phyloP scores from a whole-genome alignment of 2,888 invertebrate species.

The Nephrotoma appendiculata region DNA sequence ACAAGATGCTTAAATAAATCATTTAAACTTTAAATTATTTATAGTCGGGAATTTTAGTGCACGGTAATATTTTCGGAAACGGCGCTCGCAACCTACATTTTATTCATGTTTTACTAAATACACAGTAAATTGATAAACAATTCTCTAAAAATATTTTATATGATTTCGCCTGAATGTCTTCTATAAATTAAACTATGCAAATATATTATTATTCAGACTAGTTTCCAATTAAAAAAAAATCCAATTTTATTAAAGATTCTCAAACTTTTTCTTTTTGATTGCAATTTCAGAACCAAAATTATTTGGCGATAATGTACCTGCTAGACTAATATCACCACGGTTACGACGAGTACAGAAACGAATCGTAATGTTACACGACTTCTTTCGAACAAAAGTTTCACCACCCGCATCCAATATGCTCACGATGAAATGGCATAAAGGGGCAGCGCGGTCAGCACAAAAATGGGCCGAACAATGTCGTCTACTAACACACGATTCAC shows the following conservation, averaged over 20 bases:
- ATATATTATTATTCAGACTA: background rate
- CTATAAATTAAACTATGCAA: background rate
- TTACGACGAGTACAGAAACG: conserved; percentile 48
- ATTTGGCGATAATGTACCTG: conserved; percentile 41
- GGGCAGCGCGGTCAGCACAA: conserved; percentile 57
- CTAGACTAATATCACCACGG: conserved; percentile 39
- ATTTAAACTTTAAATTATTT: background rate
- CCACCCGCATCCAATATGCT: conserved; percentile 71
- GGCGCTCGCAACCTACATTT: background rate
- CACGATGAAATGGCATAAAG: conserved; percentile 59
- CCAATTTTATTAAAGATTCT: background rate
- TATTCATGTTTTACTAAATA: background rate
- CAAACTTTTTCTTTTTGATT: conserved; percentile 3
- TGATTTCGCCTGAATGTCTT: background rate
- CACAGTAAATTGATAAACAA: too few relatives aligned
- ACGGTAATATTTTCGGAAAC: too few relatives aligned
- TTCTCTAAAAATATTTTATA: background rate
- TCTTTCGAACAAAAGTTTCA: conserved; percentile 55
- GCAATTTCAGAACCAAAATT: conserved; percentile 37
- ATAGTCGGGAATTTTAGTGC: background rate
- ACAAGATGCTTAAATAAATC: background rate
- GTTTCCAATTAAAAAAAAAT: background rate
- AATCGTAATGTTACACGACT: conserved; percentile 62
- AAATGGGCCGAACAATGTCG: conserved; percentile 57
- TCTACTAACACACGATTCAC: conserved; percentile 53